These are phyloP conservation scores for Halichoerus grypus DNA, from an alignment of 2,113 vertebrate species.

Conservation along the genomic window DNA sequence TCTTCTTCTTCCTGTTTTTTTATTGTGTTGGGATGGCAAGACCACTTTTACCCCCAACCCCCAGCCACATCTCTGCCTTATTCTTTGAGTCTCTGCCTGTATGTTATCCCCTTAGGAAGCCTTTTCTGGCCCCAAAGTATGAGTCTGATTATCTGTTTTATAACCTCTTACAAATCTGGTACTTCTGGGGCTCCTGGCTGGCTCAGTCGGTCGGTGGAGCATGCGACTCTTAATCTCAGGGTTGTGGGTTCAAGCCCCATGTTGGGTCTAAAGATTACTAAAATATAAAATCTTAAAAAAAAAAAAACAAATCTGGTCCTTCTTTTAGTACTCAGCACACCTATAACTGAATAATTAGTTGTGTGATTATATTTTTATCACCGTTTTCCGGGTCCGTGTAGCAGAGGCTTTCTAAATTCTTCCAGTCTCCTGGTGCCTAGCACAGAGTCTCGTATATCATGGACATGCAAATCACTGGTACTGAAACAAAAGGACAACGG, in stretches of 20 bases:
- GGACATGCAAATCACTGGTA: background rate
- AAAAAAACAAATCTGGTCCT: background rate
- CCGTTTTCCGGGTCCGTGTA: background rate
- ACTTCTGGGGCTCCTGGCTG: background rate
- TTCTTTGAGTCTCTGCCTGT: background rate
- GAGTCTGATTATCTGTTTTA: background rate
- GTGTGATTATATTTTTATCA: background rate
- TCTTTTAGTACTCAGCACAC: background rate
- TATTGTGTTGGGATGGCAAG: rapidly evolving
- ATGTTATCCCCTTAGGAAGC: no score
- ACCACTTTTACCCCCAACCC: background rate
- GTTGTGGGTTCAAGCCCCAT: background rate
- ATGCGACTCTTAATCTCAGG: background rate
- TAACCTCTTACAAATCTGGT: background rate
- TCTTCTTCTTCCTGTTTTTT: background rate
- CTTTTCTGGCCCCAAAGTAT: no score
- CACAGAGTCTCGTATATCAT: no score
- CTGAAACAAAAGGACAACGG: rapidly evolving
- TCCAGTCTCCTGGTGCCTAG: background rate
- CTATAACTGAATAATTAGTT: background rate
- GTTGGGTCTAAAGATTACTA: background rate
- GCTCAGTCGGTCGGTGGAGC: rapidly evolving
- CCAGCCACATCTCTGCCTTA: background rate
- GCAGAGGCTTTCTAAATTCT: background rate
- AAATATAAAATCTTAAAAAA: background rate